These are phyloP conservation scores for Caenorhabditis inopinata DNA, from an alignment of 1,140 invertebrate genomes.

Conservation along the genomic window DNA sequence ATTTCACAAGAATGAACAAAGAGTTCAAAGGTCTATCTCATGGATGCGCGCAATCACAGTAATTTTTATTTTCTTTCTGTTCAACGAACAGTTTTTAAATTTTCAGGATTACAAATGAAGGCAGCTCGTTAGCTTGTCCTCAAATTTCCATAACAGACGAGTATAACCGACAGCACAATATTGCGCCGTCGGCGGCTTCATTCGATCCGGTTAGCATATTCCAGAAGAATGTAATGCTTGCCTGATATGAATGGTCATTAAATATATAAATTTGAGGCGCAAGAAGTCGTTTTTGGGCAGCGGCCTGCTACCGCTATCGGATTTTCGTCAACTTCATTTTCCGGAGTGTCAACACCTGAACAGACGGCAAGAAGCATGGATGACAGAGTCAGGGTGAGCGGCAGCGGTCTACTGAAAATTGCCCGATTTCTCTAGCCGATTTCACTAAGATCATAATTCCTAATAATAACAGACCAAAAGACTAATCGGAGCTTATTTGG, in stretches of 20 bases:
- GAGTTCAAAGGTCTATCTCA: constrained; percentile 60
- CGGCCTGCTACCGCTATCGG: constrained; percentile 64
- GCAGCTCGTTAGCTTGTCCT: constrained; percentile 46
- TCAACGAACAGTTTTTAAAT: neutral
- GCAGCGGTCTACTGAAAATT: neutral
- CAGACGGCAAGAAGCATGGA: constrained; percentile 5
- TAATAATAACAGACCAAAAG: too few species aligned
- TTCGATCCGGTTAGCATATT: constrained; percentile 55
- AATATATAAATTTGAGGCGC: constrained; percentile 3
- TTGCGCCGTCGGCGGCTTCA: constrained; percentile 50
- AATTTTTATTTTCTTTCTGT: neutral
- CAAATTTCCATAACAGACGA: constrained; percentile 65
- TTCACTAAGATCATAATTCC: neutral
- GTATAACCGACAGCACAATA: constrained; percentile 55
- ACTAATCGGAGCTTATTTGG: too few species aligned
- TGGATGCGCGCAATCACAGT: constrained; percentile 31
- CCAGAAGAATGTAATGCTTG: constrained; percentile 32
- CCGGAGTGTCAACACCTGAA: constrained; percentile 40
- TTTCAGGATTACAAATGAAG: neutral
- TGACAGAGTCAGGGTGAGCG: constrained; percentile 11
- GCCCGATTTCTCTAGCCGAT: neutral
- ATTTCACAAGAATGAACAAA: constrained; percentile 59
- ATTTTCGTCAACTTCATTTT: constrained; percentile 51
- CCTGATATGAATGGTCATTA: neutral
- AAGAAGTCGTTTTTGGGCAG: constrained; percentile 53